These are phyloP conservation scores for Loripinus fragilis DNA, from an alignment of 2,888 invertebrate genomes.

Conservation along the genomic window DNA sequence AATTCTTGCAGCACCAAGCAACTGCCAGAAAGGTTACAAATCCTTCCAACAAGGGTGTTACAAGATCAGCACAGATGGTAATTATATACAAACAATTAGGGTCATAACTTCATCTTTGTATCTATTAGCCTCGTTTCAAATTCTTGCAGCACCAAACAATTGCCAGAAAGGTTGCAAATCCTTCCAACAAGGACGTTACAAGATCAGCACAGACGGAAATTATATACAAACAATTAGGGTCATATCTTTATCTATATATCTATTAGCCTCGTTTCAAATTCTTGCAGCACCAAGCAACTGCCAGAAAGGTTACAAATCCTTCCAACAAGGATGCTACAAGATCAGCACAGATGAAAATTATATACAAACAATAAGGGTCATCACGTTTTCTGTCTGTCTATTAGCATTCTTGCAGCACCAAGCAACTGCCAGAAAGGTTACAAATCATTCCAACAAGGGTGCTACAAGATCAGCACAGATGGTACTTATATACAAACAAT, in stretches of 20 bases:
- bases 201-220: conserved; percentile 42
- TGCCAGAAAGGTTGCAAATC: conserved; percentile 49
- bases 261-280: too few species aligned
- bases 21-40: conserved; percentile 48
- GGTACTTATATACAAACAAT: conserved; percentile 23
- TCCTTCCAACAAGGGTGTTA: conserved; percentile 59
- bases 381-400: too few species aligned
- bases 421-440: conserved; percentile 48
- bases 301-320: conserved; percentile 43
- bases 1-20: conserved; percentile 19
- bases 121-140: too few species aligned
- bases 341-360: conserved; percentile 40
- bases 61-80: conserved; percentile 45
- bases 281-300: conserved; percentile 34
- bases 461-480: conserved; percentile 55
- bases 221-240: background rate
- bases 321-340: conserved; percentile 58
- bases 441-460: conserved; percentile 46
- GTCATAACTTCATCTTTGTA: too few species aligned
- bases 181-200: conserved; percentile 59
- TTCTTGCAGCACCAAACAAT: conserved; percentile 20
- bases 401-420: conserved; percentile 21
- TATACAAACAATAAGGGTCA: too few species aligned
- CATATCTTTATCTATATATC: too few species aligned
- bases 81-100: background rate